These are phyloP conservation scores for Caenorhabditis wallacei DNA, from an alignment of 2,888 invertebrate genomes.

Conservation along the genomic window DNA sequence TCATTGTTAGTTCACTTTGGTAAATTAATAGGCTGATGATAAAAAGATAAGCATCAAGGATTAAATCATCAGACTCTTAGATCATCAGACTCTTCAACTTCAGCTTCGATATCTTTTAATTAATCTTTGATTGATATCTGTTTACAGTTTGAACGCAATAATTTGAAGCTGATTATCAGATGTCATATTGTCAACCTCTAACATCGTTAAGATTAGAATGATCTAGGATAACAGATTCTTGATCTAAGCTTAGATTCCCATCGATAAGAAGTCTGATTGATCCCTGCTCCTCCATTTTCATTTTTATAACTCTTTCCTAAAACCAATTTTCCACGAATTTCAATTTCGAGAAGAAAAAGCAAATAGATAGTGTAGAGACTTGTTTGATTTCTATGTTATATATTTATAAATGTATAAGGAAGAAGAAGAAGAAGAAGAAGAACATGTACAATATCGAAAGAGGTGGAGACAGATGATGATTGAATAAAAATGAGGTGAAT, in stretches of 20 bases:
- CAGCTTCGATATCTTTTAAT: too few relatives aligned
- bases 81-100: too few relatives aligned
- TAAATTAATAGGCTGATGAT: too few relatives aligned
- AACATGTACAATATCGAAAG: slow-evolving; percentile 44
- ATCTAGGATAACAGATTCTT: too few relatives aligned
- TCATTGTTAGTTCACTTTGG: too few relatives aligned
- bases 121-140: too few relatives aligned
- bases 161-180: too few relatives aligned
- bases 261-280: not conserved
- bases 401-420: slow-evolving; percentile 41
- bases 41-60: too few relatives aligned
- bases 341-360: slow-evolving; percentile 31
- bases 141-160: too few relatives aligned
- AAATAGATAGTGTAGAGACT: slow-evolving; percentile 28
- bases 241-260: not conserved
- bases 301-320: not conserved
- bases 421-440: slow-evolving; percentile 29
- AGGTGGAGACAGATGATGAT: slow-evolving; percentile 32
- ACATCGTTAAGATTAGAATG: too few relatives aligned
- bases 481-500: slow-evolving; percentile 55
- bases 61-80: too few relatives aligned
- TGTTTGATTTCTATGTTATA: slow-evolving; percentile 38
- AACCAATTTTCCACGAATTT: slow-evolving; percentile 11
- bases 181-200: too few relatives aligned
- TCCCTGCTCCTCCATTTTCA: not conserved